Base-by-base conservation (phyloP, 53 echinoderm and acorn worm genomes). In the Temnopleurus reevesii region DNA sequence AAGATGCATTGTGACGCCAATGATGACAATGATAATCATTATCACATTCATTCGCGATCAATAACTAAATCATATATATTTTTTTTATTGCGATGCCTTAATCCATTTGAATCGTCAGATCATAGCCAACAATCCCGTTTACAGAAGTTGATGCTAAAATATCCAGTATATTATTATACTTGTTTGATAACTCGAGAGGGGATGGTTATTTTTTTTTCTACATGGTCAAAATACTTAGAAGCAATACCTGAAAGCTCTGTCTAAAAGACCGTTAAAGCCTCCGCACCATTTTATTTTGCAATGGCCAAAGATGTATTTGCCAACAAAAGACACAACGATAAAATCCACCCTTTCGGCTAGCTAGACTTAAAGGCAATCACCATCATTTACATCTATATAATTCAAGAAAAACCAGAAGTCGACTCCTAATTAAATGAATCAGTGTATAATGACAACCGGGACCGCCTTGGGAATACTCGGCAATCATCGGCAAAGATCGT, bases 351-450 rank as follows among this genome's bases (percentile, higher is more conserved):
- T 34, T 71, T 71, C 35, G n/a, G 47, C 79, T 79, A 15, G 49
- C 27, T 46, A 45, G 30, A 76, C 76, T 45, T 43, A 45, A 76
- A 79, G 79, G 6, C 47, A 79, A 79, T 79, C 49, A 47, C 79
- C 3, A 77, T 47, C 79, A 79, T 79, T 79, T 79, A 79, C 79
- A 79, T 79, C 27, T 79, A 79, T n/a, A n/a, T n/a, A n/a, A 79
- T 46, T 79, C 79, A 79, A 79, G 79, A 79, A 47, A 79, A 49
- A 28, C 49, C 79, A 46, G 79, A 29, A 17, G 26, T 28, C 36
- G 71, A 71, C 51, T 44, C 85, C 85, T 85, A 85, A 85, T 85
- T 85, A 85, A 85, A 60, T 60, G 85, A 85, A 85, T 85, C 85
- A 60, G 59, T 85, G 85, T 85, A 85, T 85, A 85, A 85, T 85